Conservation (phyloP, 2,113 vertebrate genomes). For the Mobula birostris region DNA sequence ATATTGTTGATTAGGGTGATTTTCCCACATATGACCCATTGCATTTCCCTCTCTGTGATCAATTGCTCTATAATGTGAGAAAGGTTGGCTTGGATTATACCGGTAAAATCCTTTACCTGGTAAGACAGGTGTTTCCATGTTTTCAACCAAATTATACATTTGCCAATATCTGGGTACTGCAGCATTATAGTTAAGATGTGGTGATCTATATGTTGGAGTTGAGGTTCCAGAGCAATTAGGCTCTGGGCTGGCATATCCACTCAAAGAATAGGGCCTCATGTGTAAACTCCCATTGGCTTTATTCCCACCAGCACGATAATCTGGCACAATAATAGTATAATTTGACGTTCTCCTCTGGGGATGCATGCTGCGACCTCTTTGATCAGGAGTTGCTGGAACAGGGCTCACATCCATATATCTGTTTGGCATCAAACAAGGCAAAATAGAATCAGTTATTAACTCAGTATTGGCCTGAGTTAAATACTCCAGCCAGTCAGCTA, state of each 20-base stretch:
- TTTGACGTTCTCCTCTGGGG: constrained; percentile 60
- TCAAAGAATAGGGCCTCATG: background rate
- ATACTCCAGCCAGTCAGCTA: background rate
- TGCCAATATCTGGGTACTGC: constrained; percentile 29
- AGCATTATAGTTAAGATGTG: background rate
- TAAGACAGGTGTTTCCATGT: background rate
- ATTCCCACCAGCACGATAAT: constrained; percentile 45
- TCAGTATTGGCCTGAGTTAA: background rate
- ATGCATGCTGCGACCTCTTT: constrained; percentile 53
- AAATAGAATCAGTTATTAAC: background rate
- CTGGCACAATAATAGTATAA: constrained; percentile 56
- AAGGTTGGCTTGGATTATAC: constrained; percentile 6
- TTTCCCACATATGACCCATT: background rate
- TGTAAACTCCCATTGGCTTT: background rate
- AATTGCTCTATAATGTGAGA: constrained; percentile 1
- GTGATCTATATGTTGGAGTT: constrained; percentile 57
- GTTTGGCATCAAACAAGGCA: constrained; percentile 2
- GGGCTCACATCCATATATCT: constrained; percentile 41
- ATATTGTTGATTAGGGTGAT: constrained; percentile 10
- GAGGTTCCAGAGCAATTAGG: constrained; percentile 76
- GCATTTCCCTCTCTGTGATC: background rate
- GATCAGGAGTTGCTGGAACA: constrained; percentile 47
- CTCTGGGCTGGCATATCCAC: constrained; percentile 62
- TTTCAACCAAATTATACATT: background rate
- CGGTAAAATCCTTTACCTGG: background rate